phyloP scores from a whole-genome alignment of 2,113 vertebrate species.

The Hemicordylus capensis region DNA sequence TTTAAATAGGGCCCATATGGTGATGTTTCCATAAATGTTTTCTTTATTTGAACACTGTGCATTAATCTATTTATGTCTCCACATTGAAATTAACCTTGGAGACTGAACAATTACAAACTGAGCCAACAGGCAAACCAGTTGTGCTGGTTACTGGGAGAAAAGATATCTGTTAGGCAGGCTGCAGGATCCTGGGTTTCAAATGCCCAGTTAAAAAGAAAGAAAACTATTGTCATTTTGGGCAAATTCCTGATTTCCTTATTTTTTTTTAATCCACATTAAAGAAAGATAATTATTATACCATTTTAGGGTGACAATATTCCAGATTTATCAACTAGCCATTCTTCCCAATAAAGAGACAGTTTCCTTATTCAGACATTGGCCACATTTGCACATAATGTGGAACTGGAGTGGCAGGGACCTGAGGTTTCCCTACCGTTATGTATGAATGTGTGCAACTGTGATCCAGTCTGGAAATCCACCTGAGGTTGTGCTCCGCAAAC shows the following conservation, averaged over 20 bases:
- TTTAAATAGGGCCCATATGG: constrained; percentile 63
- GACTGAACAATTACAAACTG: constrained; percentile 39
- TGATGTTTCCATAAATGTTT: constrained; percentile 68
- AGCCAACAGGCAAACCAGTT: constrained; percentile 26
- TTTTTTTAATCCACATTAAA: background rate
- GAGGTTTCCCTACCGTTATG: too few species aligned
- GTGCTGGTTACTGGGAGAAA: constrained; percentile 39
- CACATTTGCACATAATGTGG: too few species aligned
- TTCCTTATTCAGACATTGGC: too few species aligned
- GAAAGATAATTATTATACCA: background rate
- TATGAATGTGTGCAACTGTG: too few species aligned
- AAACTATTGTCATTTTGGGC: background rate
- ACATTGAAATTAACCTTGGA: constrained; percentile 65
- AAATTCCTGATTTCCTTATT: constrained; percentile 5
- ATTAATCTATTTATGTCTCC: constrained; percentile 54
- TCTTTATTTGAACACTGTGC: constrained; percentile 60
- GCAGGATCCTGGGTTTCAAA: constrained; percentile 24
- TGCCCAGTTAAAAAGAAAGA: constrained; percentile 16
- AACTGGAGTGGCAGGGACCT: too few species aligned
- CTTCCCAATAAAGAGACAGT: too few species aligned
- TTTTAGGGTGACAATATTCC: background rate
- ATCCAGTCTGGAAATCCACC: too few species aligned
- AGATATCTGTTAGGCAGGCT: constrained; percentile 20
- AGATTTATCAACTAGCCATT: background rate
- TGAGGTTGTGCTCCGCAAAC: too few species aligned